These are phyloP conservation scores for Hesperophylax magnus DNA, from an alignment of 1,140 invertebrate species.

Conservation along the genomic window DNA sequence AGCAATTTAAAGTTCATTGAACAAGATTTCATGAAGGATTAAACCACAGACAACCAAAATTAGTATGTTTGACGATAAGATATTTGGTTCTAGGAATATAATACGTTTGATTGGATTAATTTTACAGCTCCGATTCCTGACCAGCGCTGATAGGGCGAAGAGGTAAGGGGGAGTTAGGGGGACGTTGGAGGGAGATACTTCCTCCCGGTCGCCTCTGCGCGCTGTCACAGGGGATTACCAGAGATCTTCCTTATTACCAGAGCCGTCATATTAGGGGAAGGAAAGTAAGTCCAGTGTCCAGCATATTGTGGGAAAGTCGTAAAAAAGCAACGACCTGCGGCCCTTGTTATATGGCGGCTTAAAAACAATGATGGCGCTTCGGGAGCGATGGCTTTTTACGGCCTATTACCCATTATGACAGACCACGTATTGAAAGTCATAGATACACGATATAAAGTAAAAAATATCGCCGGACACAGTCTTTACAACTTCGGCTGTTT, in stretches of 20 bases:
- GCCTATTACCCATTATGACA: slow-evolving; percentile 29
- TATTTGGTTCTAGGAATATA: no score
- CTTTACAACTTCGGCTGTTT: slow-evolving; percentile 26
- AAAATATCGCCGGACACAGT: slow-evolving; percentile 21
- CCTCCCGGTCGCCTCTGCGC: no score
- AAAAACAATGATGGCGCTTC: slow-evolving; percentile 32
- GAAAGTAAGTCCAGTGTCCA: slow-evolving; percentile 8
- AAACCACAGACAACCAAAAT: no score
- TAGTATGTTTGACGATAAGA: no score
- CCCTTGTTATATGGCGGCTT: slow-evolving; percentile 21
- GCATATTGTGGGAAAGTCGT: slow-evolving; percentile 19
- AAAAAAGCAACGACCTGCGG: slow-evolving; percentile 21
- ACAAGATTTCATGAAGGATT: no score
- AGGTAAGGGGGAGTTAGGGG: no score
- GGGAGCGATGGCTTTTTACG: background rate
- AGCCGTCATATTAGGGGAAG: slow-evolving; percentile 1
- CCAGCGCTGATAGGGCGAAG: no score
- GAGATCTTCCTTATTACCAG: background rate
- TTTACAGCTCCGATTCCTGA: no score
- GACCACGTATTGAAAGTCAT: slow-evolving; percentile 15
- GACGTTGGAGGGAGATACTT: no score
- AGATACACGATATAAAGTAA: slow-evolving; percentile 27
- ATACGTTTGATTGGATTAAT: no score
- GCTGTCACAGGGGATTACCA: background rate
- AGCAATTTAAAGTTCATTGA: no score